A percentile compares a stretch with the other conserved stretches of the same genome.
Conservation (phyloP, 1,140 invertebrate genomes). For the Sarcophaga peregrina region DNA sequence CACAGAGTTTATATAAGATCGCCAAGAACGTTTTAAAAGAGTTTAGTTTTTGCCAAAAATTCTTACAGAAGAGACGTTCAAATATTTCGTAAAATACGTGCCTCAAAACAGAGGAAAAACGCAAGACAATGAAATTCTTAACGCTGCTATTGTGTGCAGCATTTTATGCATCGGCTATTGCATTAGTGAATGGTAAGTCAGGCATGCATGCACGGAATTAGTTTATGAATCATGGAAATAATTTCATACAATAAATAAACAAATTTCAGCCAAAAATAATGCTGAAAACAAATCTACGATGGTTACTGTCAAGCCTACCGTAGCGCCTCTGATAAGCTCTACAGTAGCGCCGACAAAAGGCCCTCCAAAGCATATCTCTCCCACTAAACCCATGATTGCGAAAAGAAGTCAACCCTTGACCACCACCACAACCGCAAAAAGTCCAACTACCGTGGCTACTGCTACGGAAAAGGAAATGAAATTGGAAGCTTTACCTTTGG, state of each 20-base stretch:
- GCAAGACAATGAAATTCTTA: slow-evolving; percentile 21
- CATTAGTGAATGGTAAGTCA: slow-evolving; percentile 5
- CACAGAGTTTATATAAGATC: slow-evolving; percentile 33
- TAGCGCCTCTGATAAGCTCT: slow-evolving; percentile 53
- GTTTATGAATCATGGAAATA: background rate
- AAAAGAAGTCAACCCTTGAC: slow-evolving; percentile 48
- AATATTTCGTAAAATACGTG: background rate
- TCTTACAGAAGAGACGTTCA: background rate
- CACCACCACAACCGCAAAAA: background rate
- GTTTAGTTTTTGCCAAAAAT: slow-evolving; percentile 38
- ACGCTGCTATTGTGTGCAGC: slow-evolving; percentile 25
- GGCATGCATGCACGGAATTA: background rate
- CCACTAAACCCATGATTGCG: slow-evolving; percentile 19
- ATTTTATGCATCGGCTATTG: background rate
- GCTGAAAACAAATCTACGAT: background rate
- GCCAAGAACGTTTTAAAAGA: background rate
- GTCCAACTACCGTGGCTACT: background rate
- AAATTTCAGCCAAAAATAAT: slow-evolving; percentile 18
- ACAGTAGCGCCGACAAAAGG: slow-evolving; percentile 53
- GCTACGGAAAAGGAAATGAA: background rate
- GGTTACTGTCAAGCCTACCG: slow-evolving; percentile 40
- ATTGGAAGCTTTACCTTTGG: background rate
- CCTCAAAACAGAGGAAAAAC: background rate
- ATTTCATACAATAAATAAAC: background rate
- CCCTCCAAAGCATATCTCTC: slow-evolving; percentile 42